phyloP scores from a whole-genome alignment of 53 echinoderm and acorn worm genomes.

The Pentamera pediparva region DNA sequence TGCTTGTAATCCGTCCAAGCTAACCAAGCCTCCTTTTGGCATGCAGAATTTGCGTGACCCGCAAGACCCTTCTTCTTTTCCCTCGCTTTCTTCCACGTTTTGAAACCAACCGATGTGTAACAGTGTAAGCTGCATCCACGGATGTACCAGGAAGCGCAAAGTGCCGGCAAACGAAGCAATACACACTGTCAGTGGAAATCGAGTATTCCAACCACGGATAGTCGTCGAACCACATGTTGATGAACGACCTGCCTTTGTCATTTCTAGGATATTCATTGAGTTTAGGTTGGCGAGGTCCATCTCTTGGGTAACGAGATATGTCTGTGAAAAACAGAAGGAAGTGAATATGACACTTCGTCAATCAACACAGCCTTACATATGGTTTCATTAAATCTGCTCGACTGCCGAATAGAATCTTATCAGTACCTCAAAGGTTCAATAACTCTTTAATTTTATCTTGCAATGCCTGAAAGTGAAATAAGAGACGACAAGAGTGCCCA shows the following conservation, averaged over 20 bases:
- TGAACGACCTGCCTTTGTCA: not conserved
- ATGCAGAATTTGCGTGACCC: not conserved
- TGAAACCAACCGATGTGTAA: slow-evolving; percentile 19
- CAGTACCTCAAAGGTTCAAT: too few relatives aligned
- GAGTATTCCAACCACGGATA: slow-evolving; percentile 16
- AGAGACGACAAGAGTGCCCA: too few relatives aligned
- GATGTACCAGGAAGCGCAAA: slow-evolving; percentile 22
- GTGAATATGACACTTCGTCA: not conserved
- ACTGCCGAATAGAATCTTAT: too few relatives aligned
- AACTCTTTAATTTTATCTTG: too few relatives aligned
- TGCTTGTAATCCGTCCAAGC: not conserved
- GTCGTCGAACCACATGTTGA: slow-evolving; percentile 8
- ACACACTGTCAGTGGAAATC: slow-evolving; percentile 11
- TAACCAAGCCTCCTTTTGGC: slow-evolving; percentile 1
- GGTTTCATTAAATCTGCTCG: too few relatives aligned
- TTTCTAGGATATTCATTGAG: slow-evolving; percentile 11
- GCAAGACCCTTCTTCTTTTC: slow-evolving; percentile 26
- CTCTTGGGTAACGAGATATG: slow-evolving; percentile 16
- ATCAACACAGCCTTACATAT: too few relatives aligned
- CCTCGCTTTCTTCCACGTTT: slow-evolving; percentile 20
- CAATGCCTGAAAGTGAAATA: too few relatives aligned
- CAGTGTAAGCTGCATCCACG: slow-evolving; percentile 13
- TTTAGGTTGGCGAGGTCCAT: slow-evolving; percentile 12
- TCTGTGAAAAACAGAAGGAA: not conserved
- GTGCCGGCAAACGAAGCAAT: slow-evolving; percentile 17